Conservation (phyloP, 2,888 invertebrate species). For the Cyclophora albipunctata region DNA sequence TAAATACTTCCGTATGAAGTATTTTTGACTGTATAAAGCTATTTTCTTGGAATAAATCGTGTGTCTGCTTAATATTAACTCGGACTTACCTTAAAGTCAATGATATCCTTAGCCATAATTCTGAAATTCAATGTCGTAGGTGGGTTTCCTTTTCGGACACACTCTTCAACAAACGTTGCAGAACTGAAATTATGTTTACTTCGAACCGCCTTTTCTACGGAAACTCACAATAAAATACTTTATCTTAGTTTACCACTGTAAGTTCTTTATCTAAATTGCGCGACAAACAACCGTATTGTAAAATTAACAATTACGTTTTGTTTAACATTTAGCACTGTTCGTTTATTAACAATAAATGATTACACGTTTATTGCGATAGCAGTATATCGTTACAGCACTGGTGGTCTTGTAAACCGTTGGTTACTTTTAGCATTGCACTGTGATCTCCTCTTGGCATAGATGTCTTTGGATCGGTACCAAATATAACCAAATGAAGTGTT, state of each 20-base stretch:
- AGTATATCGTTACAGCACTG: slow-evolving; percentile 27
- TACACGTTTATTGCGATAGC: slow-evolving; percentile 44
- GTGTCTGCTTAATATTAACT: too few species aligned
- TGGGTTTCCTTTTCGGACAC: slow-evolving; percentile 25
- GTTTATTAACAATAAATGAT: slow-evolving; percentile 39
- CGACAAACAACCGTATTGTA: slow-evolving; percentile 37
- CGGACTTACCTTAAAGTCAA: slow-evolving; percentile 42
- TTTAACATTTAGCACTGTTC: slow-evolving; percentile 1
- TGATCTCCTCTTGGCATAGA: slow-evolving; percentile 42
- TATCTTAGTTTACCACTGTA: slow-evolving; percentile 54
- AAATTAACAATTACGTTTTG: slow-evolving; percentile 37
- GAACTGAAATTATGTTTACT: slow-evolving; percentile 39
- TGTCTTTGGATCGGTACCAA: slow-evolving; percentile 53
- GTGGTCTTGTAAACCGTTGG: slow-evolving; percentile 40
- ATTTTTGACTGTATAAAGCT: too few species aligned
- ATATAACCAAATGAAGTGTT: background rate
- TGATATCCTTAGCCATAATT: slow-evolving; percentile 42
- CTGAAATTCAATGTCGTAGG: slow-evolving; percentile 1
- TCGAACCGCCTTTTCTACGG: slow-evolving; percentile 47
- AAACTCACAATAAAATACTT: slow-evolving; percentile 53
- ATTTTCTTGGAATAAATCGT: too few species aligned
- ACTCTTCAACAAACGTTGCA: slow-evolving; percentile 31
- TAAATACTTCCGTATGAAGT: too few species aligned
- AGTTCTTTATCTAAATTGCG: slow-evolving; percentile 63
- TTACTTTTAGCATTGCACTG: slow-evolving; percentile 25